Base-by-base conservation (phyloP, 2,113 vertebrate genomes). In the Xyrauchen texanus region DNA sequence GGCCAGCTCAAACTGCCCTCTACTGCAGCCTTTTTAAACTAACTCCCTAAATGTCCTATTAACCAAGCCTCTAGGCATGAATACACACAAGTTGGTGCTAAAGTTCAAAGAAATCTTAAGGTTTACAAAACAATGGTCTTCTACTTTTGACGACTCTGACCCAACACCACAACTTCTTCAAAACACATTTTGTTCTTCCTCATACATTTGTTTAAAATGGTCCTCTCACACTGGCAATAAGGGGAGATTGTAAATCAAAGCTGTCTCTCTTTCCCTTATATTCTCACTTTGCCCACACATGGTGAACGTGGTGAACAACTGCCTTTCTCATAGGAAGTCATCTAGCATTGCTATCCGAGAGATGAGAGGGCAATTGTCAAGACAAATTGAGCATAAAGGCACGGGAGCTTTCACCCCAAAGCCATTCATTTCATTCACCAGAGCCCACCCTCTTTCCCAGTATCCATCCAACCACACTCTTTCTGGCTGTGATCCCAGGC, bases 321-420 rank as follows among this genome's bases (percentile, higher is more conserved):
- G 82, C 60, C 69, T 68, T 73, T 84, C 82, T 81, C 64, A 84
- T 74, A 84, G 82, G 82, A 81, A 81, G 78, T 71, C 68, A 51
- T 78, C 76, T 76, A 78, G 61, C 79, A 78, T 74, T 78, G 55
- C 82, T 76, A 80, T 55, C 68, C 62, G 52, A 65, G 75, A 47
- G 79, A 81, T 21, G 75, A 75, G 79, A 69, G 82, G 75, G 79
- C 70, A 84, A 84, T 77, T 84, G 82, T 81, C 77, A 81, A 81
- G 82, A 84, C 79, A 84, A 84, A 81, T 81, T 84, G 82, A 84
- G 81, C 82, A 84, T 84, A 84, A 84, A 78, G 70, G 82, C 82
- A 84, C 70, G 51, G 75, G 79, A 84, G 79, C 68, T 60, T 58
- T 81, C 75, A 78, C 58, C 70, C 45, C 66, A 60, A 74, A 34